Evolutionary conservation across 2,113 vertebrate species (phyloP).

Genomic region (Circaetus gallicus): DNA sequence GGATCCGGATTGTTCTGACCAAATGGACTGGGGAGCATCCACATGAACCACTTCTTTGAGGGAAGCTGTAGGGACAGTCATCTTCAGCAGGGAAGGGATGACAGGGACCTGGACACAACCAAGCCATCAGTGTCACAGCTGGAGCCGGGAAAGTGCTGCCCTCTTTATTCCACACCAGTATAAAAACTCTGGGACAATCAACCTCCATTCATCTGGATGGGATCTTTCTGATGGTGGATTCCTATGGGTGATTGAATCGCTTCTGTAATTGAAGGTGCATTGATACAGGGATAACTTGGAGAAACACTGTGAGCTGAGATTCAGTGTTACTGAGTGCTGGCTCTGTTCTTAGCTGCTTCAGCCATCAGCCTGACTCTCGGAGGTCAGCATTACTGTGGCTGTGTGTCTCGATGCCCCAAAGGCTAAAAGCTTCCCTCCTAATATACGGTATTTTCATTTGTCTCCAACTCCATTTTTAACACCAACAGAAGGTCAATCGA

Average conservation of each 20-base stretch:
- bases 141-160: not conserved
- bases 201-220: not conserved
- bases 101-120: not conserved
- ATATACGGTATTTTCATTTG: not conserved
- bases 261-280: not conserved
- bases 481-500: not conserved
- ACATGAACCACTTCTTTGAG: not conserved
- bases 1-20: not conserved
- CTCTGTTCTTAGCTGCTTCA: not conserved
- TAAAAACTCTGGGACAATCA: not conserved
- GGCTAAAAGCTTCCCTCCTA: not conserved
- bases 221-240: not conserved
- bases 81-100: not conserved
- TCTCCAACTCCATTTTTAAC: not conserved
- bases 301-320: not conserved
- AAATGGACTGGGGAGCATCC: not conserved
- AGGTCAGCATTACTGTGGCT: not conserved
- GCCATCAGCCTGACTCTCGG: not conserved
- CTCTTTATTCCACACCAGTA: not conserved
- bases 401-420: not conserved
- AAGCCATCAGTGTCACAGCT: not conserved
- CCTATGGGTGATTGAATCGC: not conserved
- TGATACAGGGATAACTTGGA: not conserved
- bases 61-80: not conserved
- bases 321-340: not conserved